Percentiles rank a stretch among this genome's conserved stretches.
These are phyloP conservation scores for Sardina pilchardus DNA, from an alignment of 2,113 vertebrate species.

Conservation along the genomic window DNA sequence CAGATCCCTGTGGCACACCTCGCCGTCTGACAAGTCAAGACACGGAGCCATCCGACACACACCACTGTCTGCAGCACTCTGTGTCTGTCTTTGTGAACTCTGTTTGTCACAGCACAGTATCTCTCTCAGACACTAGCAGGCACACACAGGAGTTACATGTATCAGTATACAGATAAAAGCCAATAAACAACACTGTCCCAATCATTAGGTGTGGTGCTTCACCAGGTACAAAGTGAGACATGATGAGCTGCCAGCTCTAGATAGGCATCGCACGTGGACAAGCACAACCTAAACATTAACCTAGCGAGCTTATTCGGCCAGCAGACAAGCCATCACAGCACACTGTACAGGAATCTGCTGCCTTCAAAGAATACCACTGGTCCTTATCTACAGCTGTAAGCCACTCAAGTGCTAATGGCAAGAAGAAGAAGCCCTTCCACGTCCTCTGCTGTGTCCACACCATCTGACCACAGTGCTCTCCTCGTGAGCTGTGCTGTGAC, in stretches of 20 bases:
- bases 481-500: background rate
- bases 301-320: background rate
- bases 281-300: background rate
- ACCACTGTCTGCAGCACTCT: slow-evolving; percentile 32
- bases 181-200: background rate
- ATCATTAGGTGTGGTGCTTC: background rate
- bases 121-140: background rate
- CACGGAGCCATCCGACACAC: slow-evolving; percentile 34
- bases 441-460: background rate
- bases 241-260: background rate
- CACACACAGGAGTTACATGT: background rate
- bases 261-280: background rate
- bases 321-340: background rate
- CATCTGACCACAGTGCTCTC: background rate
- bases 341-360: background rate
- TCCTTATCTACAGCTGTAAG: background rate
- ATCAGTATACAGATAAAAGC: background rate
- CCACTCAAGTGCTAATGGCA: background rate
- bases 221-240: background rate
- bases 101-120: background rate
- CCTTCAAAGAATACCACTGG: background rate
- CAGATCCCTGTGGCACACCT: slow-evolving; percentile 26
- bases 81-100: slow-evolving; percentile 8
- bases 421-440: background rate
- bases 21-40: slow-evolving; percentile 36